Percentiles rank a stretch among this genome's conserved stretches.
Conservation (phyloP, 2,113 vertebrate genomes). For the Cervus canadensis region DNA sequence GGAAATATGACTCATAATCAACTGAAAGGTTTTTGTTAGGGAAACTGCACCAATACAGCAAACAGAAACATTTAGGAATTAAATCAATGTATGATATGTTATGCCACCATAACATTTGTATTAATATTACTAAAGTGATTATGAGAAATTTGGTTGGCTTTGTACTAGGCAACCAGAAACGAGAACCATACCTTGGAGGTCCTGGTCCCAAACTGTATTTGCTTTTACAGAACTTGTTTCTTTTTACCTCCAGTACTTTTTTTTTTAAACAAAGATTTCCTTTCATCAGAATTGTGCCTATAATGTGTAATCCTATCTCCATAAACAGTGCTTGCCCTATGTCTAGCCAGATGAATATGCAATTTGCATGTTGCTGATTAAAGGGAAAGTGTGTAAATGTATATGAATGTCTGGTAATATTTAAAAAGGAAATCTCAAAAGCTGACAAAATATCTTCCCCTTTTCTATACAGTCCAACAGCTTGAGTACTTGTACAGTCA, state of each 20-base stretch:
- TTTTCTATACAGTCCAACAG: constrained; percentile 15
- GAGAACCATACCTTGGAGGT: neutral
- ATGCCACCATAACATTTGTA: neutral
- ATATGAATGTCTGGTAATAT: constrained; percentile 51
- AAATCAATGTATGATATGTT: neutral
- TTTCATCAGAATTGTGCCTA: neutral
- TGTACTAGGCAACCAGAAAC: neutral
- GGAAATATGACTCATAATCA: neutral
- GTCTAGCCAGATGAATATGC: constrained; percentile 32
- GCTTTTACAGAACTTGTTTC: constrained; percentile 16
- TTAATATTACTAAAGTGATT: neutral
- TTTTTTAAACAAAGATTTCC: neutral
- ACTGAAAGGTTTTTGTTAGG: neutral
- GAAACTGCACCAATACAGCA: neutral
- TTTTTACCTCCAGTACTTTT: neutral
- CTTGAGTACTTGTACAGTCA: neutral
- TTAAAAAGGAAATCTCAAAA: constrained; percentile 45
- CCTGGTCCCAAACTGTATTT: neutral
- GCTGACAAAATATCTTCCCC: constrained; percentile 36
- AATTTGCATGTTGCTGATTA: constrained; percentile 51
- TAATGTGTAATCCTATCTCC: constrained; percentile 13
- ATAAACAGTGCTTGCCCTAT: neutral
- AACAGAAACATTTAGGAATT: neutral
- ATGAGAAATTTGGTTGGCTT: neutral
- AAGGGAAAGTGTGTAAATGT: neutral